Evolutionary conservation across 37 sponge, comb jelly and placozoan species (phyloP), one percentile per base, ranked within the genome.

Genomic region (Trichoplax adhaerens): DNA sequence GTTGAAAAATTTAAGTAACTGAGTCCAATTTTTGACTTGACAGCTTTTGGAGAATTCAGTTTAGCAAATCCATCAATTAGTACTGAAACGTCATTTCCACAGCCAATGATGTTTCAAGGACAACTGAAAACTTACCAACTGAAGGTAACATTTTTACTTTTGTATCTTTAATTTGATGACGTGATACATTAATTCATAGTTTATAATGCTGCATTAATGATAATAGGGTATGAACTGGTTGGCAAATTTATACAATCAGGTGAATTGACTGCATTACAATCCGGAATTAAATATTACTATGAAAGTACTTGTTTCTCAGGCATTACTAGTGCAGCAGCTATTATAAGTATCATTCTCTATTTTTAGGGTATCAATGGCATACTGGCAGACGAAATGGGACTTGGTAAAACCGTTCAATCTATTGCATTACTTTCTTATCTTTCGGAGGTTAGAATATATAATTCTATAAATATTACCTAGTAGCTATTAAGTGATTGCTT

Each of bases 301-400:
- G 58, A 5, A 70, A 6, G 5, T 29, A 57, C 8, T 53, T 70
- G 12, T 51, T 6, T 5, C 29, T 57, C 57, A 5, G 46, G 62
- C 6, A 58, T 29, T 6, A 58, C 46, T 70, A 51, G 72, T 56
- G 59, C 63, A 46, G 57, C 8, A 12, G 57, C 64, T 71, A n/a
- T 71, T 58, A n/a, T 71, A 63, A 64, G 6, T 71, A 63, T 10
- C 63, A 7, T 6, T 7, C 7, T 46, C 10, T 71, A 0, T 71
- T 46, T 51, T 8, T 50, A 80, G 89, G 94, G 94, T 48, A 93
- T 93, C 78, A 93, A 93, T 71, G 94, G 94, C 12, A 93, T 93
- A 5, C 80, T 93, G 58, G 94, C 94, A 66, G 94, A 93, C 55
- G 94, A 93, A 77, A 93, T 93, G 94, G 94, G 94, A 0, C 84